These are phyloP conservation scores for Poecile atricapillus DNA, from an alignment of 2,113 vertebrate genomes.

Conservation along the genomic window DNA sequence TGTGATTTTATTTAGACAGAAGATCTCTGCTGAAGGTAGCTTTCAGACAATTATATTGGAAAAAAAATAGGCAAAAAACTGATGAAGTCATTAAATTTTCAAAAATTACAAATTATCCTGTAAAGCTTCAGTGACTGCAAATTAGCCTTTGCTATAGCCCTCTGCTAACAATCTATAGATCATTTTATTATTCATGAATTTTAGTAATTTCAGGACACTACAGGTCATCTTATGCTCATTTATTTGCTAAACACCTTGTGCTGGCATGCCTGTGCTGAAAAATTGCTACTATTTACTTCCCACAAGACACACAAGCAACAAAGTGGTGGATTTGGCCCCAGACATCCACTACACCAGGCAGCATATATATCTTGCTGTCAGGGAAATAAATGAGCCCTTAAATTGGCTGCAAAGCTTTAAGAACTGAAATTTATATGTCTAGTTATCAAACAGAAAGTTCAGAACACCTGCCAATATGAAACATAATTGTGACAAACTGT, in stretches of 20 bases:
- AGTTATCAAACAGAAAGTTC: conserved; percentile 87
- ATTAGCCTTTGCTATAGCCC: conserved; percentile 78
- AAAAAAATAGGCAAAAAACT: conserved; percentile 71
- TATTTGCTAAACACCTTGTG: conserved; percentile 82
- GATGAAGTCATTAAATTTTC: conserved; percentile 82
- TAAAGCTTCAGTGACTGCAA: conserved; percentile 77
- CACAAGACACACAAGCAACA: conserved; percentile 74
- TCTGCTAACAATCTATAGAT: conserved; percentile 82
- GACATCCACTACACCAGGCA: conserved; percentile 73
- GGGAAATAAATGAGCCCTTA: conserved; percentile 84
- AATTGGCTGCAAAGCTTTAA: conserved; percentile 85
- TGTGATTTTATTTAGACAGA: conserved; percentile 36
- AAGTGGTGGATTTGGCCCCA: conserved; percentile 77
- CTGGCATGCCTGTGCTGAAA: conserved; percentile 74
- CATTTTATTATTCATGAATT: conserved; percentile 84
- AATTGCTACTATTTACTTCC: conserved; percentile 81
- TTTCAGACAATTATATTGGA: conserved; percentile 67
- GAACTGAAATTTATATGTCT: conserved; percentile 87
- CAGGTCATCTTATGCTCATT: conserved; percentile 80
- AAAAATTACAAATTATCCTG: conserved; percentile 81
- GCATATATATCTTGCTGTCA: conserved; percentile 85
- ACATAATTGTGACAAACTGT: conserved; percentile 84
- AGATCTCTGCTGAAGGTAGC: conserved; percentile 34
- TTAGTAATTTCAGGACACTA: conserved; percentile 81
- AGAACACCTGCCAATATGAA: conserved; percentile 83